Base-by-base conservation (phyloP, 2,113 vertebrate genomes). In the Heptranchias perlo region DNA sequence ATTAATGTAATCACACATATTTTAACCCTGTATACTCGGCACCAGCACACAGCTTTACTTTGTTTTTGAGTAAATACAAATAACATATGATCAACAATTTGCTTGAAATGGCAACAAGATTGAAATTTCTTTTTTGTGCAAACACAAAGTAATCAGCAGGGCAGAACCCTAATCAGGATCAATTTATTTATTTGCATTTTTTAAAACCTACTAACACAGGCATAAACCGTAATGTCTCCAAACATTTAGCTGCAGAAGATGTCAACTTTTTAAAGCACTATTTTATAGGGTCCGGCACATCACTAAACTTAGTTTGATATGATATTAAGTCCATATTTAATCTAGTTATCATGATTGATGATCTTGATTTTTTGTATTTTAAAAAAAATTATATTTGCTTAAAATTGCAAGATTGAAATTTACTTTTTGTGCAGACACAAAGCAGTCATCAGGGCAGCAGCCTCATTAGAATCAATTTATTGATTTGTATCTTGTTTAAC, bases 11-110 rank as follows among this genome's bases (percentile, higher is more conserved):
- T 49, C 44, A 73, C 64, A 35, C 47, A 52, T 31, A 67, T 49
- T 95, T 95, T 49, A 95, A 65, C 39, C 54, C 44, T 52, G 65
- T 52, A 69, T 67, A 67, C 64, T 95, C 49, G 44, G 44, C 94
- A 95, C 64, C 94, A 95, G 64, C 65, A 95, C 94, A 67, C 25
- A 52, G 65, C 47, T 91, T 58, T 58, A 35, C 25, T 91, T 91
- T 35, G 31, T 31, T n/a, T 49, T 95, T 69, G 64, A 73, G 44
- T 16, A 52, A 52, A 69, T 69, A 73, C 58, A 93, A 93, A 61
- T 21, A 93, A 62, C 89, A 95, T 3, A 49, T 11, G 44, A 69
- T 95, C 65, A 28, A 67, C 28, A 69, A 52, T 49, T 95, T 95
- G 44, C 39, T 95, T 95, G 94, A 47, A 95, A 67, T 95, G 25